Conservation (phyloP, 2,113 vertebrate species). For the Pterocles gutturalis region DNA sequence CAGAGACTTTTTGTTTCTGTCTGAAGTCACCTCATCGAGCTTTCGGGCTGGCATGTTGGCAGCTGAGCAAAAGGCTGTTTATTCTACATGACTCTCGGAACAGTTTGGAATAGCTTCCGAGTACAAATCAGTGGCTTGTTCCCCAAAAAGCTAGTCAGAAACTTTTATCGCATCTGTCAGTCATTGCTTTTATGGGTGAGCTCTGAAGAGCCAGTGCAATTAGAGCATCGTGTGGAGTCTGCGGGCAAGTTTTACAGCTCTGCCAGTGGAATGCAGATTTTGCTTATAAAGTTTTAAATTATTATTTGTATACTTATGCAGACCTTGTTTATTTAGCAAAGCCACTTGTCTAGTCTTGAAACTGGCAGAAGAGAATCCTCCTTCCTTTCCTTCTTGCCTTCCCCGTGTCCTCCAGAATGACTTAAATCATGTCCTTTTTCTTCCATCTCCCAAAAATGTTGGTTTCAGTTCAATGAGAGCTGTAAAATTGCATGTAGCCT, state of each 20-base stretch:
- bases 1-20: not conserved
- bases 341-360: not conserved
- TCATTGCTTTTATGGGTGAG: not conserved
- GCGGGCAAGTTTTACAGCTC: not conserved
- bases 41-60: not conserved
- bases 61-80: conserved; percentile 50
- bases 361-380: not conserved
- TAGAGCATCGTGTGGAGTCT: not conserved
- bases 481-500: not conserved
- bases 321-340: not conserved
- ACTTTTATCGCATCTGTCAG: not conserved
- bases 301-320: not conserved
- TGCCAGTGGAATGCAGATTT: not conserved
- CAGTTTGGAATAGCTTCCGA: not conserved
- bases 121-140: conserved; percentile 37
- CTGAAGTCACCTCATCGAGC: not conserved
- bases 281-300: not conserved
- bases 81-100: not conserved
- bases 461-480: not conserved
- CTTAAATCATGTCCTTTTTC: not conserved
- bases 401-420: not conserved
- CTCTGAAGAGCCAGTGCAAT: conserved; percentile 20
- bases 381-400: not conserved
- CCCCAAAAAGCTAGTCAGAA: conserved; percentile 7
- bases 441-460: not conserved